A percentile compares a stretch with the other conserved stretches of the same genome.
Conservation (phyloP, 37 sponge, comb jelly and placozoan genomes). For the Chondrilla cf. caribensis region DNA sequence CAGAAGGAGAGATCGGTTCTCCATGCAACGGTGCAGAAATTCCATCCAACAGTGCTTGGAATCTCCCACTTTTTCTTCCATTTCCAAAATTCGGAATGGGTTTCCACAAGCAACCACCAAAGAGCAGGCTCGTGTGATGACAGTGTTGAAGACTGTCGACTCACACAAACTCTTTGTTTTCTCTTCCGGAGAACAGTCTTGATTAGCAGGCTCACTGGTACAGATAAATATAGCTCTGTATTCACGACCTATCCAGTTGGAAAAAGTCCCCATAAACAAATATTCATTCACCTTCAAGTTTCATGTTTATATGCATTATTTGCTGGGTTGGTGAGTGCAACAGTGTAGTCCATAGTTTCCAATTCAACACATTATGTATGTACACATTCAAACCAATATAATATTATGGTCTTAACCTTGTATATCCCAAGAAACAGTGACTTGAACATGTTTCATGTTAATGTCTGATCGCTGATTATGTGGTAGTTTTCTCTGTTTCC, state of each 20-base stretch:
- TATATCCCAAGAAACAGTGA: too few species aligned
- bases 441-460: too few species aligned
- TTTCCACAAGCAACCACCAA: constrained; percentile 71
- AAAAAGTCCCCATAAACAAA: not conserved
- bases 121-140: constrained; percentile 62
- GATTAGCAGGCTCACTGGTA: constrained; percentile 43
- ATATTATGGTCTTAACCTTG: not conserved
- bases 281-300: too few species aligned
- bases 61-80: constrained; percentile 16
- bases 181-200: not conserved
- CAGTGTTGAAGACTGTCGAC: constrained; percentile 70
- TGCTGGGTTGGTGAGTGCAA: not conserved
- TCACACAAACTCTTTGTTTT: constrained; percentile 57
- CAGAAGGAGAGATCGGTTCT: constrained; percentile 31
- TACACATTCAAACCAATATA: too few species aligned
- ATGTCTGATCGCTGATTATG: too few species aligned
- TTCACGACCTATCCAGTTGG: constrained; percentile 39
- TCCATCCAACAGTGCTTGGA: constrained; percentile 51
- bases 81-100: constrained; percentile 49
- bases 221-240: constrained; percentile 42
- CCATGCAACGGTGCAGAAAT: constrained; percentile 60
- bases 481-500: too few species aligned
- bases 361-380: too few species aligned
- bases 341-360: not conserved
- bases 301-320: not conserved